Conservation (phyloP, 2,113 vertebrate genomes). For the Catagonus wagneri region DNA sequence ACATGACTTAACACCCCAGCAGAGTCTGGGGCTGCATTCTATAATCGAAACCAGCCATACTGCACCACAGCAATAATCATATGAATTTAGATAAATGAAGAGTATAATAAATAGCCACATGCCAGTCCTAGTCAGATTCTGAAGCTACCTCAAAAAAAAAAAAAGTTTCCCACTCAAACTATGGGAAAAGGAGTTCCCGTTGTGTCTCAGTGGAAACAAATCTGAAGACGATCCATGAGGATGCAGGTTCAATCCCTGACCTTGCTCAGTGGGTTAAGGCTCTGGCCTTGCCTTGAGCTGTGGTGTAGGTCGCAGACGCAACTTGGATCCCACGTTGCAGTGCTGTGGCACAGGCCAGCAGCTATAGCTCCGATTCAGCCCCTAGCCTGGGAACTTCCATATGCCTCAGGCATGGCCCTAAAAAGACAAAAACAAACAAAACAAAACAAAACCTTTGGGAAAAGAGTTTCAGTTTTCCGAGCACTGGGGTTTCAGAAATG, state of each 20-base stretch:
- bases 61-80: constrained; percentile 11
- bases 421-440: no score
- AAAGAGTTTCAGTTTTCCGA: constrained; percentile 6
- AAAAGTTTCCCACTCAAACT: neutral
- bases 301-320: no score
- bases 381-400: no score
- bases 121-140: constrained; percentile 5
- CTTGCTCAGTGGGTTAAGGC: no score
- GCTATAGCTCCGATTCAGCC: no score
- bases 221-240: no score
- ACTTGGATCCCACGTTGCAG: no score
- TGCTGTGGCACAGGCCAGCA: no score
- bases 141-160: neutral
- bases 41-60: constrained; percentile 32
- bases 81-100: constrained; percentile 12
- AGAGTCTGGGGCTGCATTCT: neutral
- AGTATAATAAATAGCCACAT: neutral
- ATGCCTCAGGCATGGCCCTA: no score
- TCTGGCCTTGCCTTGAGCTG: no score
- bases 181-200: neutral
- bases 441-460: neutral
- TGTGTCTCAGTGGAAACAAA: no score
- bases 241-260: no score
- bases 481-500: neutral
- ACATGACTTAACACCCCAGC: neutral